These are phyloP conservation scores for Phalera bucephala DNA, from an alignment of 2,888 invertebrate genomes.

Conservation along the genomic window DNA sequence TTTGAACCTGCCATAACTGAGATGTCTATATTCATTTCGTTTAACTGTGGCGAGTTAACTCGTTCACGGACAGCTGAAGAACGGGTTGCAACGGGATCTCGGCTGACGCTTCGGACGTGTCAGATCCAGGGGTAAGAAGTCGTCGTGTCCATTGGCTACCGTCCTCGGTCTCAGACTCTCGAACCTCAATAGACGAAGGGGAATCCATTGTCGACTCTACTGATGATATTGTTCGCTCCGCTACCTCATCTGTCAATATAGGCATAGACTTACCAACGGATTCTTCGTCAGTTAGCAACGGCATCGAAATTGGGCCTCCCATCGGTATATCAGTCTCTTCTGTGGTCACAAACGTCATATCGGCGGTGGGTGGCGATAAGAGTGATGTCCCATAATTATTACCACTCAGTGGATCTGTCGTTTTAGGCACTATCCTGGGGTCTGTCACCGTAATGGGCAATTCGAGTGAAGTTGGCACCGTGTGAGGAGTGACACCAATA, in stretches of 20 bases:
- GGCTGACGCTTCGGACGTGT: conserved; percentile 62
- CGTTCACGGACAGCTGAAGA: conserved; percentile 61
- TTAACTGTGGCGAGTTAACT: conserved; percentile 59
- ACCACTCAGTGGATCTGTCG: conserved; percentile 62
- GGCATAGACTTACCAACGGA: conserved; percentile 68
- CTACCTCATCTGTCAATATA: conserved; percentile 64
- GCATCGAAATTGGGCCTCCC: conserved; percentile 81
- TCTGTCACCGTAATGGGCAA: conserved; percentile 90
- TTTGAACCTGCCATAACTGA: conserved; percentile 11
- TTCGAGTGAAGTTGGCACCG: conserved; percentile 87
- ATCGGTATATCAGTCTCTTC: conserved; percentile 57
- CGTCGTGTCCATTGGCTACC: conserved; percentile 49
- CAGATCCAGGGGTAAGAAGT: conserved; percentile 62
- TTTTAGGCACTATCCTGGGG: conserved; percentile 86
- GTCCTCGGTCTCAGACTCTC: conserved; percentile 55
- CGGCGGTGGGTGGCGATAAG: conserved; percentile 60
- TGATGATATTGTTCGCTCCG: conserved; percentile 52
- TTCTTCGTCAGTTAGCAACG: conserved; percentile 81
- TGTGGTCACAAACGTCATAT: conserved; percentile 53
- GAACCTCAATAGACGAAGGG: conserved; percentile 50
- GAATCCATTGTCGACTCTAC: conserved; percentile 53
- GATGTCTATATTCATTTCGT: background rate
- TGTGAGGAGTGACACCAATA: conserved; percentile 80
- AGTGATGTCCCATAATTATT: conserved; percentile 48
- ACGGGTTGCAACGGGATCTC: conserved; percentile 71